These are phyloP conservation scores for Drosophila asahinai DNA, from an alignment of 1,140 invertebrate species.

Conservation along the genomic window DNA sequence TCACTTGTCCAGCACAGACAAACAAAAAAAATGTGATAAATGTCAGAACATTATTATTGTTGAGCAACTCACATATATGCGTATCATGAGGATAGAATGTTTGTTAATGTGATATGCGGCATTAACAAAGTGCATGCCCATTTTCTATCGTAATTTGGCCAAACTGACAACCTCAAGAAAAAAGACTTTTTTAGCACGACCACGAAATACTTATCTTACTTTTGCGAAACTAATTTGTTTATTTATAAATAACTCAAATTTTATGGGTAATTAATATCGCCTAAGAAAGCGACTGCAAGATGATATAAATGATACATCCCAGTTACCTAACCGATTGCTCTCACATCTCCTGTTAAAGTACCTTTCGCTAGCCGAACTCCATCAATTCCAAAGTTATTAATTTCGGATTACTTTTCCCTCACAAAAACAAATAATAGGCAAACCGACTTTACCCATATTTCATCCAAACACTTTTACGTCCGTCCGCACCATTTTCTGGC, in stretches of 20 bases:
- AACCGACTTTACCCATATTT: constrained; percentile 49
- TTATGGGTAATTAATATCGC: neutral
- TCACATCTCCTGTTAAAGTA: constrained; percentile 43
- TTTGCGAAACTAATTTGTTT: neutral
- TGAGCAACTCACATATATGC: constrained; percentile 33
- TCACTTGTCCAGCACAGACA: constrained; percentile 22
- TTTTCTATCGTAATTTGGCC: constrained; percentile 33
- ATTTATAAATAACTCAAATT: neutral
- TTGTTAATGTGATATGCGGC: constrained; percentile 54
- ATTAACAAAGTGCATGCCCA: constrained; percentile 57
- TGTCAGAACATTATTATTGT: constrained; percentile 75
- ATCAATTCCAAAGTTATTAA: constrained; percentile 50
- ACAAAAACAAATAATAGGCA: constrained; percentile 26
- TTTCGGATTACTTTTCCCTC: constrained; percentile 40
- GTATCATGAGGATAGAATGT: constrained; percentile 29
- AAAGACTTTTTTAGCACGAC: neutral
- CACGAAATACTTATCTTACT: neutral
- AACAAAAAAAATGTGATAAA: constrained; percentile 53
- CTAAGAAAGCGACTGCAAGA: neutral
- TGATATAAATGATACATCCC: neutral
- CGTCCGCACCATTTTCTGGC: neutral
- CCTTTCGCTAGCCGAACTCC: constrained; percentile 36
- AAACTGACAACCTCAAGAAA: neutral
- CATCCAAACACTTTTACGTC: constrained; percentile 40
- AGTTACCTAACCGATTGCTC: constrained; percentile 16